phyloP scores from a whole-genome alignment of 2,797 vertebrate genomes.

The Dendrocincla tyrannina region DNA sequence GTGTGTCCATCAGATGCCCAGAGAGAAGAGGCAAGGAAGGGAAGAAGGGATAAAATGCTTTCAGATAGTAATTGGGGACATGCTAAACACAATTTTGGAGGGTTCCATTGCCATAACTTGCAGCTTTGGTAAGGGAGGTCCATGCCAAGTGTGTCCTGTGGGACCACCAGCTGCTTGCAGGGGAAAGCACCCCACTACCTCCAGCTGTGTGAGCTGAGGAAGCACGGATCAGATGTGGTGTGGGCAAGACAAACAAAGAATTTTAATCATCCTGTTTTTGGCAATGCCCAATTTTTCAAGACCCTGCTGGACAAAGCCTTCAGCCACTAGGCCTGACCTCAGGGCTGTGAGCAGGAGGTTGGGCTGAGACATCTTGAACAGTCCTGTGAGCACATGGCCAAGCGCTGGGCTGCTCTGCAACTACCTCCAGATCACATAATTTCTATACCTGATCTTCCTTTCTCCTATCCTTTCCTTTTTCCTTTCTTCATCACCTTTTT shows the following conservation, averaged over 20 bases:
- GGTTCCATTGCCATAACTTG: neutral
- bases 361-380: neutral
- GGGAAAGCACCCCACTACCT: neutral
- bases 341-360: neutral
- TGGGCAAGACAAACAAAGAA: too few species aligned
- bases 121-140: neutral
- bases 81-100: neutral
- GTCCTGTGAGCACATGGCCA: neutral
- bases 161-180: accelerated
- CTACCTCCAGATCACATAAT: neutral
- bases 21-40: neutral
- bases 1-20: neutral
- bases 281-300: neutral
- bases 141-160: too few species aligned
- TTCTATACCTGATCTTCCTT: neutral
- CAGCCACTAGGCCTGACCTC: neutral
- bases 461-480: neutral
- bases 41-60: neutral
- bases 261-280: neutral
- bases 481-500: neutral
- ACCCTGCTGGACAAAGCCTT: neutral
- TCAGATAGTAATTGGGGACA: neutral
- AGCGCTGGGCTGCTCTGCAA: neutral
- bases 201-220: neutral
- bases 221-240: accelerated